Percentiles rank a stretch among this genome's conserved stretches.
Conservation (phyloP, 2,888 invertebrate species). For the Capitulum mitella region DNA sequence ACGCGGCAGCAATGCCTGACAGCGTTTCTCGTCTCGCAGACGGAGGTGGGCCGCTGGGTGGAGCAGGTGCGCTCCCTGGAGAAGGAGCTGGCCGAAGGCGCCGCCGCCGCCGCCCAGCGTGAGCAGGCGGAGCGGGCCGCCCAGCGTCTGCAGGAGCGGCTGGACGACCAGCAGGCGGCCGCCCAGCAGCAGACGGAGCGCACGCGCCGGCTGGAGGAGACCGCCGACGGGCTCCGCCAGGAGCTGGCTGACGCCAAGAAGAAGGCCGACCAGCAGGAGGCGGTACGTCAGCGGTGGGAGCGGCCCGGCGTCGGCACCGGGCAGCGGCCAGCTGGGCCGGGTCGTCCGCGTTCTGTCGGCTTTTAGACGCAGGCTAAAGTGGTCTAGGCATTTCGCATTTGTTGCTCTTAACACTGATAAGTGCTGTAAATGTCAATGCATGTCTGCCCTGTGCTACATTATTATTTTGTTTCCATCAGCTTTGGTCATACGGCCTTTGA, state of each 20-base stretch:
- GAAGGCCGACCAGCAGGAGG: neutral
- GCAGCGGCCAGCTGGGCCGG: no score
- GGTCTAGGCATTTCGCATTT: no score
- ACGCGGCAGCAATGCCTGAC: no score
- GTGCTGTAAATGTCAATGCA: no score
- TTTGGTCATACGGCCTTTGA: no score
- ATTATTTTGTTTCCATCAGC: no score
- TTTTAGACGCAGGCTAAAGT: neutral
- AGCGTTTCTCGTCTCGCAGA: no score
- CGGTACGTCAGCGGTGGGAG: no score
- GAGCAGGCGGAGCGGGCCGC: neutral
- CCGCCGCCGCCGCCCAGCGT: neutral
- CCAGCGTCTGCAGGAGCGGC: conserved; percentile 29
- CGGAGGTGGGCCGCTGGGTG: conserved; percentile 26
- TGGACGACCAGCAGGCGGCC: conserved; percentile 38
- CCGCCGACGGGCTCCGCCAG: conserved; percentile 37
- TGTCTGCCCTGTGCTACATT: no score
- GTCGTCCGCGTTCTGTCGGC: neutral
- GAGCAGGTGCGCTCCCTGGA: conserved; percentile 23
- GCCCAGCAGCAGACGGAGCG: conserved; percentile 42
- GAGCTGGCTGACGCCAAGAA: conserved; percentile 28
- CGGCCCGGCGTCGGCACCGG: no score
- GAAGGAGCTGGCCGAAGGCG: conserved; percentile 15
- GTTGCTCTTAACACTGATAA: no score
- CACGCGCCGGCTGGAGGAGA: conserved; percentile 41